Conservation (phyloP, 2,797 vertebrate genomes). For the Danio kyathit region DNA sequence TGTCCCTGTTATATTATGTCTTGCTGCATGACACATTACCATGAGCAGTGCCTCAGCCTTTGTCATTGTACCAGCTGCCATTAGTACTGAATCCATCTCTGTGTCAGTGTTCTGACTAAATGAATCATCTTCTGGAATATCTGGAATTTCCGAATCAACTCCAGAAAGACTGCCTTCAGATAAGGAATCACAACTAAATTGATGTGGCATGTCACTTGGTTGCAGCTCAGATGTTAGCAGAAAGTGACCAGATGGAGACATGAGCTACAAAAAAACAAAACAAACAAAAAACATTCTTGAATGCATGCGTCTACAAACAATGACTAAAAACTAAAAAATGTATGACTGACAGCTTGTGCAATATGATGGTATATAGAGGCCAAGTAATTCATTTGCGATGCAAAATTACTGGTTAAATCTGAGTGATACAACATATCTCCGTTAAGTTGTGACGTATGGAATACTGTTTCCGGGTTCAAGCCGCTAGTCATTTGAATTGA, state of each 20-base stretch:
- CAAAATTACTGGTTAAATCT: too few relatives aligned
- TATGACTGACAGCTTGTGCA: too few relatives aligned
- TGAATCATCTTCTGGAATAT: slow-evolving; percentile 12
- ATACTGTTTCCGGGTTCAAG: too few relatives aligned
- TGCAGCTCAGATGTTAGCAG: slow-evolving; percentile 19
- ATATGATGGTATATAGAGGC: too few relatives aligned
- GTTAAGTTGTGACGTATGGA: too few relatives aligned
- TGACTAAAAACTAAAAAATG: too few relatives aligned
- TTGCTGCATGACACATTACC: slow-evolving; percentile 28
- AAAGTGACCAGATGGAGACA: slow-evolving; percentile 3
- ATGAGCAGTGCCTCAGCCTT: slow-evolving; percentile 18
- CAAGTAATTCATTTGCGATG: too few relatives aligned
- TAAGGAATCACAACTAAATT: slow-evolving; percentile 18
- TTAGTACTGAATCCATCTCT: slow-evolving; percentile 24
- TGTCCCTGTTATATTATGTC: slow-evolving; percentile 35
- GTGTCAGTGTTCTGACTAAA: not conserved
- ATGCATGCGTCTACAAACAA: slow-evolving; percentile 13
- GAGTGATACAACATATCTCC: too few relatives aligned
- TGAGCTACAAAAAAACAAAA: slow-evolving; percentile 1
- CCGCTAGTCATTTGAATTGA: too few relatives aligned
- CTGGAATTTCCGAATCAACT: slow-evolving; percentile 19
- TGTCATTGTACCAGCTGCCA: slow-evolving; percentile 3
- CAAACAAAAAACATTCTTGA: not conserved
- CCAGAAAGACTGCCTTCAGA: slow-evolving; percentile 24
- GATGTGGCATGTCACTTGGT: slow-evolving; percentile 24